Evolutionary conservation across 35 echinoderm and acorn worm genomes (phyloP).

Genomic region (Stichopus chloronotus): DNA sequence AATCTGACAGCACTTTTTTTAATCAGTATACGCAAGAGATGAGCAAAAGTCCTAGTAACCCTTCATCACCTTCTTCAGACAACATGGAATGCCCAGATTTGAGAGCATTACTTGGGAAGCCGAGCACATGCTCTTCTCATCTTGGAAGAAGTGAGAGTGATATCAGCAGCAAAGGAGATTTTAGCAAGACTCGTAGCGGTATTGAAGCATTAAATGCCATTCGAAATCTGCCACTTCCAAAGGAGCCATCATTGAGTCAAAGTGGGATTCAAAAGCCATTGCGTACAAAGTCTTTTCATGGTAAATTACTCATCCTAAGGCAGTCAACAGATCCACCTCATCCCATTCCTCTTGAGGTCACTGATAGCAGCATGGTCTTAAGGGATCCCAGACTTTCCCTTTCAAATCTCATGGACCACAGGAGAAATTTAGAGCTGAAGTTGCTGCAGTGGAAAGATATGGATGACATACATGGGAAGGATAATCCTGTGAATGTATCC

Average conservation of each 20-base stretch:
- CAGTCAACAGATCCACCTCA: slow-evolving; percentile 23
- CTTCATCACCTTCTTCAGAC: slow-evolving; percentile 37
- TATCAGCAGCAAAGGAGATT: not conserved
- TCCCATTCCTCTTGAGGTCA: slow-evolving; percentile 20
- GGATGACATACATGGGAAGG: not conserved
- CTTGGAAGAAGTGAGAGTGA: not conserved
- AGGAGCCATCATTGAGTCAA: not conserved
- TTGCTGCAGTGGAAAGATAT: slow-evolving; percentile 26
- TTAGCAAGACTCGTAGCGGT: not conserved
- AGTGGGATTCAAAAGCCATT: slow-evolving; percentile 7
- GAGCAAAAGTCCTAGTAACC: slow-evolving; percentile 36
- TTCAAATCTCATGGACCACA: slow-evolving; percentile 28
- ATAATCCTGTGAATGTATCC: not conserved
- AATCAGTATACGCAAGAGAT: not conserved
- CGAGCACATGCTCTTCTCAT: not conserved
- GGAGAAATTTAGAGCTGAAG: not conserved
- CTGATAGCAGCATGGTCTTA: not conserved
- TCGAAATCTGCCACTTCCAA: slow-evolving; percentile 6
- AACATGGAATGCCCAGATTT: slow-evolving; percentile 32
- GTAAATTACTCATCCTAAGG: slow-evolving; percentile 27
- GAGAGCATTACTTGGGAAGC: not conserved
- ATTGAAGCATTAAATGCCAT: not conserved
- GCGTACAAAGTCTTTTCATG: slow-evolving; percentile 32
- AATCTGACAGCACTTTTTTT: not conserved
- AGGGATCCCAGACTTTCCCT: slow-evolving; percentile 39